Conservation (phyloP, 2,113 vertebrate genomes). For the Syngnathus scovelli region DNA sequence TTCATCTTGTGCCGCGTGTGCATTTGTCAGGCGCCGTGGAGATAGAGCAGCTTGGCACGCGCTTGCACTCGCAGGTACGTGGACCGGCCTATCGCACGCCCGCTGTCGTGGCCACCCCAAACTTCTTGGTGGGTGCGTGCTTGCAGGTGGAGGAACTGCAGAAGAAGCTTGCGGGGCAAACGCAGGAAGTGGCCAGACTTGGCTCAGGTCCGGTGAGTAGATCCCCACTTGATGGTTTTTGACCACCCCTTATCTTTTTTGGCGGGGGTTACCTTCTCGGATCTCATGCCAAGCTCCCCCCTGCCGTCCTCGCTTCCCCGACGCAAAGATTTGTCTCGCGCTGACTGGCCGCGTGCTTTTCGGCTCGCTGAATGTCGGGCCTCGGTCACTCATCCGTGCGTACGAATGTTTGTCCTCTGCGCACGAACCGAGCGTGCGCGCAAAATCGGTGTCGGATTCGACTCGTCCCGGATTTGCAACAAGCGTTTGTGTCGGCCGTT, state of each 20-base stretch:
- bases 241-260: not conserved
- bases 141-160: slow-evolving; percentile 83
- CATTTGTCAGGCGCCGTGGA: not conserved
- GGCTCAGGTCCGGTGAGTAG: slow-evolving; percentile 77
- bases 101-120: not conserved
- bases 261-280: not conserved
- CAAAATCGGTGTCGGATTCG: too few species aligned
- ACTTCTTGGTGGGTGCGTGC: not conserved
- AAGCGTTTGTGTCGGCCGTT: too few species aligned
- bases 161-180: slow-evolving; percentile 79
- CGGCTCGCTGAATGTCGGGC: too few species aligned
- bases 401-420: too few species aligned
- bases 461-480: too few species aligned
- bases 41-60: slow-evolving; percentile 67
- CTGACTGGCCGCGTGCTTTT: too few species aligned
- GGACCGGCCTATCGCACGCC: not conserved
- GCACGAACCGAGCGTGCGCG: too few species aligned
- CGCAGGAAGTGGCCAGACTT: slow-evolving; percentile 82
- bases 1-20: slow-evolving; percentile 8
- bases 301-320: too few species aligned
- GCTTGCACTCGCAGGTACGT: slow-evolving; percentile 80
- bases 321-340: too few species aligned
- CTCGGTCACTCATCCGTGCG: too few species aligned
- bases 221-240: not conserved
- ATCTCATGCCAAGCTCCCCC: too few species aligned